phyloP scores from a whole-genome alignment of 1,140 invertebrate species.

The Bombus pascuorum region DNA sequence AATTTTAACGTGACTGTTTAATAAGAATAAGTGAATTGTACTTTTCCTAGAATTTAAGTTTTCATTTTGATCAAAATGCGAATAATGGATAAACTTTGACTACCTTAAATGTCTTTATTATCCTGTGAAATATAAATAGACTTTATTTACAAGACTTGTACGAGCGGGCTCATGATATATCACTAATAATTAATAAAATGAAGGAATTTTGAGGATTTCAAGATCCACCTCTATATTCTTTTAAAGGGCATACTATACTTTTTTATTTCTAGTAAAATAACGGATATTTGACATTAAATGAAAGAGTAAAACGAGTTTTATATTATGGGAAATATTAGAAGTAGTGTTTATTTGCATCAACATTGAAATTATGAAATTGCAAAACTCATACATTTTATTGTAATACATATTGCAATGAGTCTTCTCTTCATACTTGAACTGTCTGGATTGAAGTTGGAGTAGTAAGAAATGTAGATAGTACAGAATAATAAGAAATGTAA shows the following conservation, averaged over 20 bases:
- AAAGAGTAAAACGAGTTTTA: background rate
- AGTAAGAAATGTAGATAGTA: background rate
- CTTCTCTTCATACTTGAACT: background rate
- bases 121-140: too few species aligned
- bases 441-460: background rate
- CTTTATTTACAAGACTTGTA: too few species aligned
- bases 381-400: background rate
- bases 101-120: too few species aligned
- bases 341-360: background rate
- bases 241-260: too few species aligned
- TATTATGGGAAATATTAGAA: background rate
- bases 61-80: background rate
- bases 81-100: background rate
- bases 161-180: too few species aligned
- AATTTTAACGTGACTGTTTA: background rate
- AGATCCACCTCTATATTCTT: too few species aligned
- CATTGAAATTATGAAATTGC: background rate
- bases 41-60: background rate
- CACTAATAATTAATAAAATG: too few species aligned
- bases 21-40: constrained; percentile 10
- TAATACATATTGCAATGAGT: background rate
- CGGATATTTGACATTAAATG: background rate
- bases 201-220: too few species aligned
- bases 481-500: background rate
- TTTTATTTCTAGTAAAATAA: background rate